Evolutionary conservation across 2,797 vertebrate genomes (phyloP), one percentile per base, ranked within the genome.

Genomic region (Peromyscus nudipes): DNA sequence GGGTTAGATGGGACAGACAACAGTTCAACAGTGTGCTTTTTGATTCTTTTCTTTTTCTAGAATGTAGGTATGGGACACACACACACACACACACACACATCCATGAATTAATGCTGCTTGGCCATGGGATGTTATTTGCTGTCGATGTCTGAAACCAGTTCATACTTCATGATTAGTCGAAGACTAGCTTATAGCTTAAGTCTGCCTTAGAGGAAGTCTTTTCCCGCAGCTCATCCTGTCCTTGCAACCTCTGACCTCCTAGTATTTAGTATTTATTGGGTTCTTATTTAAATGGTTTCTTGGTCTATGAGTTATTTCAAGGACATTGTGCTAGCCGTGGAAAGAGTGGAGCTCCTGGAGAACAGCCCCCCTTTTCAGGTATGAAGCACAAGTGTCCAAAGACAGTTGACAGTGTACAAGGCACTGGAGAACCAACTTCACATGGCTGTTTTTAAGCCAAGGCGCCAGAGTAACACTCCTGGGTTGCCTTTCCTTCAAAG

Each of bases 231-330:
- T 94, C 55, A 49, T 65, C 14, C 27, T 23, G 40, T 65, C 25
- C 62, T 12, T 17, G 14, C 40, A 76, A 4, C 23, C 64, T 75
- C 81, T 86, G 57, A 93, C 92, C 17, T 49, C 34, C 19, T 84
- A 65, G 29, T 29, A 52, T 62, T 79, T 86, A 75, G 49, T 43
- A 46, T 19, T 19, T 73, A 67, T 16, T 25, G 19, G 52, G 34
- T 23, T 34, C 8, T 94, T 71, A 82, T 76, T 93, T 75, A 55
- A 67, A 85, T 71, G 8, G n/a, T 79, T 65, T 57, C 40, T 94
- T 88, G 49, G 43, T n/a, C 25, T 76, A 21, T 82, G 57, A 94
- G 21, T 87, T 87, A 76, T 81, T 92, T 94, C 43, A 92, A 77
- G 52, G 76, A 62, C 87, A 37, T 84, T 67, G 52, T 92, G 55